These are phyloP conservation scores for Pteronura brasiliensis DNA, from an alignment of 2,113 vertebrate species.

Conservation along the genomic window DNA sequence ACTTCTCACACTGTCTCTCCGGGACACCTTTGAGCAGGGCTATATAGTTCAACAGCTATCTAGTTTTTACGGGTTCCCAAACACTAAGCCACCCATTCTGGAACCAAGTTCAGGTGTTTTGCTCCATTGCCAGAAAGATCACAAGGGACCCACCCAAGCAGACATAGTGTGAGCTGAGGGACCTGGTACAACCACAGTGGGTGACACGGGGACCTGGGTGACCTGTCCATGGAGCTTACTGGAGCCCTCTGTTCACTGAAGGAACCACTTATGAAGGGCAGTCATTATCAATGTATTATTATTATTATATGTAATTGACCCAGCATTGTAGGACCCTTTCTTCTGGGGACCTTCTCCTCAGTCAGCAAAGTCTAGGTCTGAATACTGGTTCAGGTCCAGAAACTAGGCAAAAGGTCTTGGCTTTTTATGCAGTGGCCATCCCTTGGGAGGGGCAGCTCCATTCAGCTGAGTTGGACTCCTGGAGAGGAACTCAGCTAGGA, in stretches of 20 bases:
- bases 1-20: neutral
- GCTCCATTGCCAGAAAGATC: neutral
- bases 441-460: neutral
- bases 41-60: neutral
- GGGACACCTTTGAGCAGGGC: neutral
- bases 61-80: neutral
- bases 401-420: neutral
- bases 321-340: fast-evolving
- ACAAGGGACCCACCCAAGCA: neutral
- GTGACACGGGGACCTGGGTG: neutral
- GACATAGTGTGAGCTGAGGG: neutral
- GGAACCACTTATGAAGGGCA: neutral
- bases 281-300: neutral
- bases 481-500: neutral
- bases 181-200: neutral
- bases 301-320: neutral
- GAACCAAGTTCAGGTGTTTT: neutral
- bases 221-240: neutral
- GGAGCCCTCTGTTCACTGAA: neutral
- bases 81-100: neutral
- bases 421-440: neutral
- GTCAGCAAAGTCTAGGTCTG: neutral
- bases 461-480: neutral
- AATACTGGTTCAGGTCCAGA: neutral
- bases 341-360: neutral